A percentile compares a stretch with the other conserved stretches of the same genome.
Evolutionary conservation across 2,797 vertebrate species (phyloP).

Genomic region (Labroides dimidiatus): DNA sequence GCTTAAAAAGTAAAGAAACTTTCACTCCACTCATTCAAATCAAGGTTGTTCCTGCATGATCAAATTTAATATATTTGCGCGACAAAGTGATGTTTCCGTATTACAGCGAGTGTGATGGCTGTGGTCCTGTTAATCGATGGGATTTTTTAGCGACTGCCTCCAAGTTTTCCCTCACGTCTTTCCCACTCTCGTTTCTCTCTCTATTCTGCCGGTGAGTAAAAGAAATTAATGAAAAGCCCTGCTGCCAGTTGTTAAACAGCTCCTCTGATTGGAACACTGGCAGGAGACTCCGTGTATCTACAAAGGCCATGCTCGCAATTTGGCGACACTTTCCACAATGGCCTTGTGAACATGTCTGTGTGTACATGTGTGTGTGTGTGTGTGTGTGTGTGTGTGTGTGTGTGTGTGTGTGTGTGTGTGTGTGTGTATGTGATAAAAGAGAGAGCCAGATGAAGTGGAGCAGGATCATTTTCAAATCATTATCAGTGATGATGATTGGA

Average conservation of each 20-base stretch:
- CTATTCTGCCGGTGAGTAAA: slow-evolving; percentile 15
- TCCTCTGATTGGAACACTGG: slow-evolving; percentile 72
- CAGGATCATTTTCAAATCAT: slow-evolving; percentile 41
- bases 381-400: neutral
- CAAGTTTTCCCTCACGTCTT: slow-evolving; percentile 21
- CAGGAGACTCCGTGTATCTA: slow-evolving; percentile 55
- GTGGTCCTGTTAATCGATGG: slow-evolving; percentile 15
- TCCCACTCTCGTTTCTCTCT: neutral
- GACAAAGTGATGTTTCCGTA: slow-evolving; percentile 19
- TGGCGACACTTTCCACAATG: slow-evolving; percentile 41
- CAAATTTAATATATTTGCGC: slow-evolving; percentile 17
- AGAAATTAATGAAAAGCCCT: slow-evolving; percentile 64
- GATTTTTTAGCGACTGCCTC: slow-evolving; percentile 27
- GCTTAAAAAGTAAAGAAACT: slow-evolving; percentile 50
- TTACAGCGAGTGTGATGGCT: slow-evolving; percentile 19
- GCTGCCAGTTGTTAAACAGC: slow-evolving; percentile 63
- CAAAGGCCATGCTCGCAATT: slow-evolving; percentile 37
- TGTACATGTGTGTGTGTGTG: too few relatives aligned
- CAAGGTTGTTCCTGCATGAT: slow-evolving; percentile 30
- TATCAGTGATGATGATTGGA: slow-evolving; percentile 46
- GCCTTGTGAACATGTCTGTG: slow-evolving; percentile 41
- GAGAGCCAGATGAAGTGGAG: slow-evolving; percentile 9
- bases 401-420: neutral
- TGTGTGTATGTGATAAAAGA: slow-evolving; percentile 16
- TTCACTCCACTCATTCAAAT: slow-evolving; percentile 35